Evolutionary conservation across 2,113 vertebrate genomes (phyloP).

Genomic region (Tonatia bakeri): DNA sequence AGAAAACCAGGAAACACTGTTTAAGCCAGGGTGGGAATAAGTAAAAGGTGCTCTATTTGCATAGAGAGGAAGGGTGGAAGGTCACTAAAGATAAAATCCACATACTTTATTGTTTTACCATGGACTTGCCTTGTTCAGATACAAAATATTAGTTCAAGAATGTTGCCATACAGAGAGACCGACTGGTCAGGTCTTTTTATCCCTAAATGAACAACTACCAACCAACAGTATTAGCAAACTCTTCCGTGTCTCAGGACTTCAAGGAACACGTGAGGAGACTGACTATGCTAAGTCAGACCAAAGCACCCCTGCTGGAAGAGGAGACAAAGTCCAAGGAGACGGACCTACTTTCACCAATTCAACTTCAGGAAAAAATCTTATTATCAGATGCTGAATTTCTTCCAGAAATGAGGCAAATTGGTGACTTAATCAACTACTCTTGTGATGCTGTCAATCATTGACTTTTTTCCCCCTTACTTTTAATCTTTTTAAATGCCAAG

Average conservation of each 20-base stretch:
- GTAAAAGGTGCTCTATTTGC: neutral
- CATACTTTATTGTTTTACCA: neutral
- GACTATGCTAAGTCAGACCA: neutral
- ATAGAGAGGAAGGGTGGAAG: neutral
- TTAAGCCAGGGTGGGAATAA: neutral
- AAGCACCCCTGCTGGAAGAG: neutral
- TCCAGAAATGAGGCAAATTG: conserved; percentile 18
- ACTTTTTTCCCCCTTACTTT: neutral
- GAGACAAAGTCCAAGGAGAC: neutral
- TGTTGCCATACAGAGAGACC: neutral
- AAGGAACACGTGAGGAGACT: neutral
- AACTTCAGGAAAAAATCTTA: neutral
- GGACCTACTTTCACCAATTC: neutral
- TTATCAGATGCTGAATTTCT: neutral
- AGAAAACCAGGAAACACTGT: neutral
- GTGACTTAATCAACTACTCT: conserved; percentile 11
- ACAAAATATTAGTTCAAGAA: neutral
- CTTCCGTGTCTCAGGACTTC: neutral
- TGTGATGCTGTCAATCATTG: conserved; percentile 6
- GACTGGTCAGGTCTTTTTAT: neutral
- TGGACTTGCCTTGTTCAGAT: neutral
- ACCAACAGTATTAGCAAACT: neutral
- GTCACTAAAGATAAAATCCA: neutral
- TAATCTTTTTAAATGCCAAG: neutral
- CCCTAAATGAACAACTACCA: neutral